Evolutionary conservation across 2,113 vertebrate species (phyloP), one percentile per base, ranked within the genome.

Genomic region (Sinocyclocheilus anshuiensis): DNA sequence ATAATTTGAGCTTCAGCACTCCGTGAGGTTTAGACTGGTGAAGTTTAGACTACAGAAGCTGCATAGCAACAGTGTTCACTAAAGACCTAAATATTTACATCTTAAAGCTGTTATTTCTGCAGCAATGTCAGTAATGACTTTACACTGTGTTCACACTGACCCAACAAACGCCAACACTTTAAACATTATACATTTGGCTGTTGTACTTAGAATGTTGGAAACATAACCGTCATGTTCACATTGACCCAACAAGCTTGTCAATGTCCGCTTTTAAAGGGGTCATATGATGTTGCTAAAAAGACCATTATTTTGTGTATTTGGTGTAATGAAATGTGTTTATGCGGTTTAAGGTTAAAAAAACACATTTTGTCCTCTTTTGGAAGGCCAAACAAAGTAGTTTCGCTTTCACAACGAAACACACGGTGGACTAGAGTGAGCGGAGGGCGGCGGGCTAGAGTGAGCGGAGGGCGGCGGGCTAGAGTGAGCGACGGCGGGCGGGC

Each of bases 1-100:
- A 84, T 89, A 89, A 87, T 89, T 89, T 87, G 85, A 48, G 83
- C 53, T 84, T 69, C 83, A 82, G 63, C 77, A 71, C 85, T 77
- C 77, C 24, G 81, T 78, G 63, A 87, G 86, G 67, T 87, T 87
- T 63, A 83, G 63, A 82, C 72, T 29, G 29, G 20, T 36, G 42
- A 81, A 76, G 83, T 85, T 87, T 87, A 87, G 84, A 85, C 77
- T 84, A 87, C 79, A 65, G 71, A n/a, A 55, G 50, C 71, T 29
- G 16, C 85, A 65, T 87, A 87, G 86, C 86, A 89, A 89, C 88
- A 63, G 81, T 20, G 77, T 71, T 45, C 9, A n/a, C 48, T 42
- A 76, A 59, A 39, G 48, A 63, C 36, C 36, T 72, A 87, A 89
- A 89, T 86, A 89, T 89, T 87, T 89, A 83, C 4, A 33, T n/a